Evolutionary conservation across 1,140 invertebrate genomes (phyloP).

Genomic region (Holotrichia oblita): DNA sequence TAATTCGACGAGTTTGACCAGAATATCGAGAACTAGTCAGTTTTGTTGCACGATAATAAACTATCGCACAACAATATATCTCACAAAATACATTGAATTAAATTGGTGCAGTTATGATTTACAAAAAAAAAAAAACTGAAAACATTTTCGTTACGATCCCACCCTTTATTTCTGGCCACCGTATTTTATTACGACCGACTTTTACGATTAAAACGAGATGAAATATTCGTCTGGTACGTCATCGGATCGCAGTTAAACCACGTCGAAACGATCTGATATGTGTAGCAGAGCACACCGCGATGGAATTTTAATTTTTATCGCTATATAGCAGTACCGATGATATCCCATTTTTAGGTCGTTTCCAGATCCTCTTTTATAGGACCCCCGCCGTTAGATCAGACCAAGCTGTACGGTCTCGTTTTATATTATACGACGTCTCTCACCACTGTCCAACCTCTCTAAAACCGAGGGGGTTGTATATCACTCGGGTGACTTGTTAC

Average conservation of each 20-base stretch:
- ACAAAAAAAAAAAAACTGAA: too few species aligned
- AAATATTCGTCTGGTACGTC: slow-evolving; percentile 6
- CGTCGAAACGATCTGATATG: slow-evolving; percentile 45
- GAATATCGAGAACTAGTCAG: too few species aligned
- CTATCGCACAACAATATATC: too few species aligned
- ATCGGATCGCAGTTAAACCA: slow-evolving; percentile 37
- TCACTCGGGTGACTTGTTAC: slow-evolving; percentile 49
- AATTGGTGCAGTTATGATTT: too few species aligned
- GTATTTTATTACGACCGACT: too few species aligned
- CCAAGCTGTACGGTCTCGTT: slow-evolving; percentile 47
- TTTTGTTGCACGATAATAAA: too few species aligned
- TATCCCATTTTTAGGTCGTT: slow-evolving; percentile 32
- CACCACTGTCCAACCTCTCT: neutral
- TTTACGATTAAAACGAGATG: slow-evolving; percentile 14
- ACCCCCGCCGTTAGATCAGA: slow-evolving; percentile 46
- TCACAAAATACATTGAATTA: too few species aligned
- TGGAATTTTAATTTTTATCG: slow-evolving; percentile 47
- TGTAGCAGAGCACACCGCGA: slow-evolving; percentile 37
- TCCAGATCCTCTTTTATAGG: slow-evolving; percentile 47
- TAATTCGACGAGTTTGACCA: too few species aligned
- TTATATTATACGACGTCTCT: slow-evolving; percentile 46
- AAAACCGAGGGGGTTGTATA: slow-evolving; percentile 47
- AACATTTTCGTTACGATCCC: too few species aligned
- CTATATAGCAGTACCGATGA: slow-evolving; percentile 27
- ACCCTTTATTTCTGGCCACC: too few species aligned